A percentile compares a stretch with the other conserved stretches of the same genome.
These are phyloP conservation scores for Urosaurus nigricauda DNA, from an alignment of 2,797 vertebrate genomes.

Conservation along the genomic window DNA sequence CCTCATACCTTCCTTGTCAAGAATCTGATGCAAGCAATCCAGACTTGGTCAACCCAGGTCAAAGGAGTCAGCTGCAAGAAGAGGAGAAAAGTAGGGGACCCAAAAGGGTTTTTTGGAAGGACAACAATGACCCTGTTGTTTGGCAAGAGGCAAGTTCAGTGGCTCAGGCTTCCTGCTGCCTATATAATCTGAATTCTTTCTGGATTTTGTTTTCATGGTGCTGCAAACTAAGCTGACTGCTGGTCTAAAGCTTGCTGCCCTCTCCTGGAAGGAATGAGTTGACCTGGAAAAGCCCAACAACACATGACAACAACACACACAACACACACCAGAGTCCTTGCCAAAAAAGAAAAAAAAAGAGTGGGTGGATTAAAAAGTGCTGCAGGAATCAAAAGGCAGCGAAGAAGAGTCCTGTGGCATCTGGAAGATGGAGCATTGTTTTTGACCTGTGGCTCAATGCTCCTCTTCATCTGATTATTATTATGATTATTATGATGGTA, in stretches of 20 bases:
- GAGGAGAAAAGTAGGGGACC: neutral
- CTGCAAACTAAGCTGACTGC: neutral
- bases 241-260: neutral
- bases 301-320: too few relatives aligned
- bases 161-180: neutral
- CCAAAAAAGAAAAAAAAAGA: too few relatives aligned
- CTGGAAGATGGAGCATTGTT: neutral
- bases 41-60: neutral
- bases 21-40: neutral
- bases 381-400: neutral
- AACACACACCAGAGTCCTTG: neutral
- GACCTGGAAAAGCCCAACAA: accelerated
- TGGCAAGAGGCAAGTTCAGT: too few relatives aligned
- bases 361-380: neutral
- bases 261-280: conserved; percentile 12
- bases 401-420: neutral
- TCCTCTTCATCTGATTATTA: neutral
- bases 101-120: neutral
- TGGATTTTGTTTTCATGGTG: neutral
- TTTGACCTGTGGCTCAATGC: too few relatives aligned
- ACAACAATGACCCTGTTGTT: neutral
- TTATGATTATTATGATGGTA: too few relatives aligned
- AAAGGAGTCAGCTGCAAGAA: accelerated
- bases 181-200: neutral
- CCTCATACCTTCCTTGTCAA: neutral